A percentile compares a stretch with the other conserved stretches of the same genome.
These are phyloP conservation scores for Diachasmimorpha longicaudata DNA, from an alignment of 1,140 invertebrate species.

Conservation along the genomic window DNA sequence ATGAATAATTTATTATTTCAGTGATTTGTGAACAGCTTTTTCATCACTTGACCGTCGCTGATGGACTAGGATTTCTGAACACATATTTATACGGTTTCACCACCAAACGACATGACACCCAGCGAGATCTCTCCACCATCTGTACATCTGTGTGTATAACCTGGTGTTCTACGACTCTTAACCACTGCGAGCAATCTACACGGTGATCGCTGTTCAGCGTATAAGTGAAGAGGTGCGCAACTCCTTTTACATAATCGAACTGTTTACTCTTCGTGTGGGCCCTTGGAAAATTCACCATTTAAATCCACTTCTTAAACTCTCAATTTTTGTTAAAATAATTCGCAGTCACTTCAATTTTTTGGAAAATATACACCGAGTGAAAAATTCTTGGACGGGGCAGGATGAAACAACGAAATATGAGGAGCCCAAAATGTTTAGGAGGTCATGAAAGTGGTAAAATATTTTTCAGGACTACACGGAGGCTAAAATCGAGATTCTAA, in stretches of 20 bases:
- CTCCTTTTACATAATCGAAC: neutral
- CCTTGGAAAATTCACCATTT: too few relatives aligned
- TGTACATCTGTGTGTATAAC: neutral
- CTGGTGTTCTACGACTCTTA: neutral
- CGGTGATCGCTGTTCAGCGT: neutral
- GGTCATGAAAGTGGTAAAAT: too few relatives aligned
- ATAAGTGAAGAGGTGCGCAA: neutral
- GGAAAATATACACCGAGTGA: too few relatives aligned
- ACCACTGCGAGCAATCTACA: neutral
- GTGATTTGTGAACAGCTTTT: neutral
- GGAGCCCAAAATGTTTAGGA: too few relatives aligned
- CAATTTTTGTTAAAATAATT: neutral
- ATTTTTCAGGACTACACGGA: too few relatives aligned
- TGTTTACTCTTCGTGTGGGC: too few relatives aligned
- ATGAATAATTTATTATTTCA: neutral
- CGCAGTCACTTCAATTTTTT: neutral
- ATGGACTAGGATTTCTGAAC: neutral
- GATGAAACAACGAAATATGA: too few relatives aligned
- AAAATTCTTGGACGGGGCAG: too few relatives aligned
- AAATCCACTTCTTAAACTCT: too few relatives aligned
- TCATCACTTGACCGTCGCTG: neutral
- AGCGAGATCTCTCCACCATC: neutral
- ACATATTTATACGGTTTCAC: neutral
- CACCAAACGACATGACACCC: neutral
- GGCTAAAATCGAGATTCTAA: too few relatives aligned